phyloP scores from a whole-genome alignment of 2,888 invertebrate species.

The Pseudanteris insignis region DNA sequence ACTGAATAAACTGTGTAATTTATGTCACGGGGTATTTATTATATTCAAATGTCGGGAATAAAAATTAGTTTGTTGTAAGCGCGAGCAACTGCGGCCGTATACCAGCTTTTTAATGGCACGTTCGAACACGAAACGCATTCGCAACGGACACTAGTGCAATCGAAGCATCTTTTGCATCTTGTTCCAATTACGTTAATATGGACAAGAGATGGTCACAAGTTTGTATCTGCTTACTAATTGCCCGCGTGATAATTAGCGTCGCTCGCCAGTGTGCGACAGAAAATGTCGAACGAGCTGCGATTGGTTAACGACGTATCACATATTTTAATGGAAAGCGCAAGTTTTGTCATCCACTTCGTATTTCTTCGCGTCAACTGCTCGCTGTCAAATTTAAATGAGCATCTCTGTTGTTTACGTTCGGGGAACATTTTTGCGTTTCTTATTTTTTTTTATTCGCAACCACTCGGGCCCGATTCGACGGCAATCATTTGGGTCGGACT shows the following conservation, averaged over 20 bases:
- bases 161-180: constrained; percentile 44
- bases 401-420: constrained; percentile 37
- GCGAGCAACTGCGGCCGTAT: constrained; percentile 35
- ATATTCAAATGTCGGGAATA: constrained; percentile 37
- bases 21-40: constrained; percentile 36
- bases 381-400: constrained; percentile 39
- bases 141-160: too few species aligned
- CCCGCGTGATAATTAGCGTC: constrained; percentile 43
- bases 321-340: constrained; percentile 29
- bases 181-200: constrained; percentile 47
- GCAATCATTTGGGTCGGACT: constrained; percentile 37
- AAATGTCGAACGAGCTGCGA: constrained; percentile 29
- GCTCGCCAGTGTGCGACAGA: constrained; percentile 21
- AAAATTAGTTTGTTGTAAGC: constrained; percentile 40
- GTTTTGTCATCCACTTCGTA: constrained; percentile 43
- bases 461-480: too few species aligned
- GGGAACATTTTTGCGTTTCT: too few species aligned
- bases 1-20: too few species aligned
- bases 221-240: constrained; percentile 45
- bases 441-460: too few species aligned
- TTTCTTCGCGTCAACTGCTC: constrained; percentile 34
- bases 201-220: constrained; percentile 43
- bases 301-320: constrained; percentile 18
- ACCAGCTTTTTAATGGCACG: constrained; percentile 37
- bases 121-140: constrained; percentile 24